Evolutionary conservation across 64 coral and sea anemone species (phyloP), one percentile per base, ranked within the genome.

Genomic region (Cladopsammia gracilis): DNA sequence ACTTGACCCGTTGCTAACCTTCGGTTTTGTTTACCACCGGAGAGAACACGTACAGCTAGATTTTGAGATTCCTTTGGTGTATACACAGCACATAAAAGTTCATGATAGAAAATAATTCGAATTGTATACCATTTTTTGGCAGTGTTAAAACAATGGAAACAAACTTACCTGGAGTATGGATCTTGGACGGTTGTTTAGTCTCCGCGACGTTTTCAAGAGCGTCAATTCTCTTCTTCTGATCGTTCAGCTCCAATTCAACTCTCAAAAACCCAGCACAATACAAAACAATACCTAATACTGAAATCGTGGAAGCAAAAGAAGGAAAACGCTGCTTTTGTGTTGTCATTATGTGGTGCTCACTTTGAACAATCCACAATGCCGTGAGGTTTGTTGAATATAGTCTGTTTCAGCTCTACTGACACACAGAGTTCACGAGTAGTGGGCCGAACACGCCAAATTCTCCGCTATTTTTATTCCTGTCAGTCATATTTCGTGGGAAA

Each of bases 241-340:
- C 60, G 15, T 77, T 89, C 44, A 89, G 9, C 15, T 62, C 16
- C 72, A 75, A 75, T 75, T 77, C 87, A 64, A 77, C 58, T 76
- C 87, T 75, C 20, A 89, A 48, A 89, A 89, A 89, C 18, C 60
- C 87, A 13, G 54, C 87, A 15, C 42, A 78, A 49, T 49, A 90
- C 58, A 90, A 69, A 34, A 78, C 59, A 10, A 90, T 49, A 10
- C 64, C 16, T 26, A 90, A 68, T 15, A 79, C 48, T 53, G 75
- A 70, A 70, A 90, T 65, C 4, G 79, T 23, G 70, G 57, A 43
- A 75, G 22, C 86, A 10, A 71, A 91, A 23, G 73, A 90, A 3
- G 84, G 42, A 13, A 24, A 76, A 11, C 42, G 72, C 23, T 60
- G 54, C 54, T 88, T 88, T 42, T 22, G 71, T 76, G 57, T 49